A percentile compares a stretch with the other conserved stretches of the same genome.
Conservation (phyloP, 2,113 vertebrate genomes). For the Grallaria varia region DNA sequence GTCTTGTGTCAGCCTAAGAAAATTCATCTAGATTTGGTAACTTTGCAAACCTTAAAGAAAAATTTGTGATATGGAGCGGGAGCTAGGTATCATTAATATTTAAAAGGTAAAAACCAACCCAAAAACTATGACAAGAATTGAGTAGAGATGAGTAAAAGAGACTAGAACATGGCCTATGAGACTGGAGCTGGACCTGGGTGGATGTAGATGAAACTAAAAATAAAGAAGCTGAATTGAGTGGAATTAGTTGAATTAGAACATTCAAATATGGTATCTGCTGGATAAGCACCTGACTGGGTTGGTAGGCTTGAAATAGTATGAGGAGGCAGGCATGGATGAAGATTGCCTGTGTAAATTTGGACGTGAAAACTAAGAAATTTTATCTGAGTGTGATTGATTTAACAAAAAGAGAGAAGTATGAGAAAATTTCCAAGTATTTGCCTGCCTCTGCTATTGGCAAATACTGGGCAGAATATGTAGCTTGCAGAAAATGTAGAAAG, state of each 20-base stretch:
- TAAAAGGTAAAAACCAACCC: not conserved
- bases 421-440: not conserved
- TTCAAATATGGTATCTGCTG: not conserved
- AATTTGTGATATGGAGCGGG: not conserved
- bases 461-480: not conserved
- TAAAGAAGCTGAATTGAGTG: not conserved
- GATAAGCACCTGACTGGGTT: not conserved
- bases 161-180: not conserved
- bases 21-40: not conserved
- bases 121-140: not conserved
- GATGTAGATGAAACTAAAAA: not conserved
- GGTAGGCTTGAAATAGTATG: not conserved
- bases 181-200: not conserved
- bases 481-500: not conserved
- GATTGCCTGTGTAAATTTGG: not conserved
- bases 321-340: not conserved
- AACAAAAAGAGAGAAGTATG: not conserved
- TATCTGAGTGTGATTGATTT: not conserved
- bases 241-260: not conserved
- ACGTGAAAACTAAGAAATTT: not conserved
- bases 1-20: not conserved
- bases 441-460: not conserved
- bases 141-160: not conserved
- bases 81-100: not conserved
- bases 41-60: not conserved